Evolutionary conservation across 2,888 invertebrate species (phyloP), one percentile per base, ranked within the genome.

Genomic region (Corythucha ciliata): DNA sequence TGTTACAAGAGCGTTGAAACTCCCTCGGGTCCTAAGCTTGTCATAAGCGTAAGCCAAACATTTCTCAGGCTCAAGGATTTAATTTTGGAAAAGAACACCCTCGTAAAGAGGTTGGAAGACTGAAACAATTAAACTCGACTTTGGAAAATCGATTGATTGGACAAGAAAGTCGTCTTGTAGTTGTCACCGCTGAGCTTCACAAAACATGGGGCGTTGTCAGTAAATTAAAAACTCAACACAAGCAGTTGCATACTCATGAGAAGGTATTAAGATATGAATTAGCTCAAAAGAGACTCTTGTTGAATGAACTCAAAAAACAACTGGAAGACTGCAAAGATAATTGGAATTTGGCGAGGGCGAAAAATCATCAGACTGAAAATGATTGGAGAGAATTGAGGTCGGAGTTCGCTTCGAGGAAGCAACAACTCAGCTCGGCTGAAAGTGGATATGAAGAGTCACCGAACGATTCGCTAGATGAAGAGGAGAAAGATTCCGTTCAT

Each of bases 121-220:
- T 89, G 71, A 88, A 88, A 67, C 83, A 85, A 59, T 71, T 89
- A 8, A 89, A 89, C 66, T 73, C 75, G 2, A 88, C 88, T 68
- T 72, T 89, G 61, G 89, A 88, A 65, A 78, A 76, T 54, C 77
- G 88, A 52, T 70, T 87, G 55, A 78, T 79, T 65, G 81, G 84
- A 59, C 60, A 65, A 59, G 59, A 66, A 60, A 57, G 67, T 65
- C 57, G 73, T 81, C 68, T 91, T 32, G 81, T 83, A 58, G 74
- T 79, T 27, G 90, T 91, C 2, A 83, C 87, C 3, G 76, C 77
- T 54, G 90, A 91, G 66, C 67, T 91, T 29, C 80, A 82, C 55
- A 87, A 88, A 70, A 90, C 90, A 0, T 90, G 90, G 89, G 81
- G 82, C 63, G 78, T 89, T 51, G 88, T 90, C 2, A 76, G 74